Conservation (phyloP, 2,113 vertebrate genomes). For the Procapra przewalskii region DNA sequence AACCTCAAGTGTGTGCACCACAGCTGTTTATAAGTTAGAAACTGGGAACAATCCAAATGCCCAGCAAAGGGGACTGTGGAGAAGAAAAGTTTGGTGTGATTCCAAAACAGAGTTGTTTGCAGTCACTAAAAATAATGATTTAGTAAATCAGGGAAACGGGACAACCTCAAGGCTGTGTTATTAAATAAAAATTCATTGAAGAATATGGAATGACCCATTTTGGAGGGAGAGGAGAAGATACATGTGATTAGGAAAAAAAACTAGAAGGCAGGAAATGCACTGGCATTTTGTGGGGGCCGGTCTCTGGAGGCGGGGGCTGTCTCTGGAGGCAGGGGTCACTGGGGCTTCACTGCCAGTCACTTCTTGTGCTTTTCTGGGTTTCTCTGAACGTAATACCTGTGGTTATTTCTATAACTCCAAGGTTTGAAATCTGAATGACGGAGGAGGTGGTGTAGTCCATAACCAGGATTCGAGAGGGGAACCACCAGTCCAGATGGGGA, state of each 20-base stretch:
- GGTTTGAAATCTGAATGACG: not conserved
- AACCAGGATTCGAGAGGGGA: not conserved
- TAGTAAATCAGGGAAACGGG: not conserved
- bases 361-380: not conserved
- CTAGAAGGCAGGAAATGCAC: not conserved
- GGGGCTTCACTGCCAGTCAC: not conserved
- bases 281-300: rapidly evolving
- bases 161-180: not conserved
- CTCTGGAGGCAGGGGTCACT: no score
- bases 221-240: not conserved
- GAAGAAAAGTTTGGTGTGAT: not conserved
- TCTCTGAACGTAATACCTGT: not conserved
- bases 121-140: not conserved
- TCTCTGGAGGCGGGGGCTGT: not conserved
- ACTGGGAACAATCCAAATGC: not conserved
- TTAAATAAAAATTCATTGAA: not conserved
- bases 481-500: not conserved
- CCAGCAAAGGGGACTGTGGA: not conserved
- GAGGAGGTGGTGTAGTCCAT: not conserved
- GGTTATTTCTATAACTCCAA: not conserved
- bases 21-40: not conserved
- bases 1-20: rapidly evolving
- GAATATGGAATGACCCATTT: not conserved
- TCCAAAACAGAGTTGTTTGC: not conserved
- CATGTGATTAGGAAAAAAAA: not conserved